phyloP scores from a whole-genome alignment of 2,888 invertebrate species.

The Vesta saturnalis region DNA sequence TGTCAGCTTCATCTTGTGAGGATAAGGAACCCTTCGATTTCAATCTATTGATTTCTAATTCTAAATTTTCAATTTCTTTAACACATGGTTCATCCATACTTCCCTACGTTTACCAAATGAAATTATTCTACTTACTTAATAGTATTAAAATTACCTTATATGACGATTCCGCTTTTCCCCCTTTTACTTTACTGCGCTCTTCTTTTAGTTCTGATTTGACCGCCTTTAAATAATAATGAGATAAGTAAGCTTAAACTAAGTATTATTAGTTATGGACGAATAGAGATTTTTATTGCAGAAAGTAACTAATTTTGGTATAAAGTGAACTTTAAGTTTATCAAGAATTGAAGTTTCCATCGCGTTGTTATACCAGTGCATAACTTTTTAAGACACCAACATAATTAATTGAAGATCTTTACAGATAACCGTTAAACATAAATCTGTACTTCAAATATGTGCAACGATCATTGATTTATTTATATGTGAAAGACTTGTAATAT shows the following conservation, averaged over 20 bases:
- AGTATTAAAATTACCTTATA: background rate
- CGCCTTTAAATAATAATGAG: background rate
- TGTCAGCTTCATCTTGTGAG: conserved; percentile 53
- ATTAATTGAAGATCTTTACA: no score
- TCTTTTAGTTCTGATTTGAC: background rate
- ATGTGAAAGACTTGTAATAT: no score
- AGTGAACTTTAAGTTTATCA: no score
- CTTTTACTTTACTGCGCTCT: background rate
- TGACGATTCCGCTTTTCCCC: background rate
- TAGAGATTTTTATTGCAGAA: no score
- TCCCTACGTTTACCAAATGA: conserved; percentile 11
- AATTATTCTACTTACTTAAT: background rate
- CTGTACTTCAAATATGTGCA: no score
- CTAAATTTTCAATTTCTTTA: conserved; percentile 50
- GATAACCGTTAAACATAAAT: no score
- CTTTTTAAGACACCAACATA: no score
- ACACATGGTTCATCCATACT: conserved; percentile 31
- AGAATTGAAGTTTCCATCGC: no score
- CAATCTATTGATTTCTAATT: conserved; percentile 52
- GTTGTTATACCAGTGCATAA: no score
- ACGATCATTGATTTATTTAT: no score
- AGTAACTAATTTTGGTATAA: no score
- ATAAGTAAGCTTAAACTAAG: background rate
- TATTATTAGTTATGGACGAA: no score
- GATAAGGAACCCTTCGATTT: conserved; percentile 43